A percentile compares a stretch with the other conserved stretches of the same genome.
Conservation (phyloP, 2,113 vertebrate genomes). For the Lasiurus cinereus region DNA sequence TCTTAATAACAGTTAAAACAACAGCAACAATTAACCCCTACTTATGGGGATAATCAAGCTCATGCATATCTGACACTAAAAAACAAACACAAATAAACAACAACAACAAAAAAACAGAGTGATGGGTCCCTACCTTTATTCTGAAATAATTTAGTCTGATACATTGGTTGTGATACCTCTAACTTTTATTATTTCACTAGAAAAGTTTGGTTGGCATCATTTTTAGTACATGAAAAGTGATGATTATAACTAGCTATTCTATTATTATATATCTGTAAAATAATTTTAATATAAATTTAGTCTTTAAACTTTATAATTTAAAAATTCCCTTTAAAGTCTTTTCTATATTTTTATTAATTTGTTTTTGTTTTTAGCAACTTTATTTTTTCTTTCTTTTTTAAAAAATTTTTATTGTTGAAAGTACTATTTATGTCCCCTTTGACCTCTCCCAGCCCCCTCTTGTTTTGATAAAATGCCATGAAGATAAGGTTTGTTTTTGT, state of each 20-base stretch:
- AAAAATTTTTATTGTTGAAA: too few species aligned
- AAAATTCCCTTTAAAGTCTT: not conserved
- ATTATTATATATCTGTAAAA: not conserved
- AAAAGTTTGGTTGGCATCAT: not conserved
- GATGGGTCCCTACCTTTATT: not conserved
- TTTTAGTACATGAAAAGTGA: slow-evolving; percentile 15
- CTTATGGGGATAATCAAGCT: not conserved
- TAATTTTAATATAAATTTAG: slow-evolving; percentile 46
- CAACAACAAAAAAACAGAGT: not conserved
- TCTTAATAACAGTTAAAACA: slow-evolving; percentile 40
- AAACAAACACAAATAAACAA: not conserved
- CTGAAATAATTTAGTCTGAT: slow-evolving; percentile 37
- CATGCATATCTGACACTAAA: not conserved
- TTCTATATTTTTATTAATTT: slow-evolving; percentile 6
- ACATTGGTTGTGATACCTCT: not conserved
- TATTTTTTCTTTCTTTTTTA: too few species aligned
- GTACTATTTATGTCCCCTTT: too few species aligned
- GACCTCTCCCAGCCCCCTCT: not conserved
- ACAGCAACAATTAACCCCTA: not conserved
- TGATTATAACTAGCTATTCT: not conserved
- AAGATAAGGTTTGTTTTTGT: not conserved
- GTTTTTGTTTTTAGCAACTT: too few species aligned
- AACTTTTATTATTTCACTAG: slow-evolving; percentile 44
- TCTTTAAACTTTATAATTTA: slow-evolving; percentile 51
- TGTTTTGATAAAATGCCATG: slow-evolving; percentile 41